Conservation (phyloP, 2,113 vertebrate genomes). For the Corythornis cristatus region DNA sequence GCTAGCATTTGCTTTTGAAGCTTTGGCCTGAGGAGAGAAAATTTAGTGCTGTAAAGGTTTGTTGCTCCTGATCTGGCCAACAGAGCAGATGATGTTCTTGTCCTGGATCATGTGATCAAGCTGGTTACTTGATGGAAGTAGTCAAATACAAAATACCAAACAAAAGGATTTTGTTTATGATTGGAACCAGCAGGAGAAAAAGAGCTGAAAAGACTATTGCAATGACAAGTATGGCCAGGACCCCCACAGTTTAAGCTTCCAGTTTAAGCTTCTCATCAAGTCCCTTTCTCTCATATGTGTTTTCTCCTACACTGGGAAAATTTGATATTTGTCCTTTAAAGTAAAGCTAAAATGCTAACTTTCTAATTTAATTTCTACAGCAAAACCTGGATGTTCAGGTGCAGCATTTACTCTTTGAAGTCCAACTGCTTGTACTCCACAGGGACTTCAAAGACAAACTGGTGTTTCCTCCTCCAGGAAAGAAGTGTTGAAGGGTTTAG, state of each 20-base stretch:
- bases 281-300: background rate
- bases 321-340: background rate
- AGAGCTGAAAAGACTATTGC: background rate
- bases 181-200: background rate
- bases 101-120: background rate
- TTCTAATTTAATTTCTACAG: slow-evolving; percentile 10
- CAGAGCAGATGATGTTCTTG: background rate
- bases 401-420: slow-evolving; percentile 40
- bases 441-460: slow-evolving; percentile 32
- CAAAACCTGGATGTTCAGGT: background rate
- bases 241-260: background rate
- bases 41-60: background rate
- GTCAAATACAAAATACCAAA: background rate
- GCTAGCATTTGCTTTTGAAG: background rate
- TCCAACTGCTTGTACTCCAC: background rate
- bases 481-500: background rate
- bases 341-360: background rate
- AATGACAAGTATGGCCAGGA: background rate
- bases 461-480: slow-evolving; percentile 1
- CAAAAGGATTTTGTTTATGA: background rate
- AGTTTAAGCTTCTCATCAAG: background rate
- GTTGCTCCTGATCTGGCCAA: background rate
- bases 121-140: background rate
- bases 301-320: background rate
- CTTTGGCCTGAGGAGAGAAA: background rate